Percentiles rank a stretch among this genome's conserved stretches.
These are phyloP conservation scores for Argyresthia albistria DNA, from an alignment of 2,888 invertebrate genomes.

Conservation along the genomic window DNA sequence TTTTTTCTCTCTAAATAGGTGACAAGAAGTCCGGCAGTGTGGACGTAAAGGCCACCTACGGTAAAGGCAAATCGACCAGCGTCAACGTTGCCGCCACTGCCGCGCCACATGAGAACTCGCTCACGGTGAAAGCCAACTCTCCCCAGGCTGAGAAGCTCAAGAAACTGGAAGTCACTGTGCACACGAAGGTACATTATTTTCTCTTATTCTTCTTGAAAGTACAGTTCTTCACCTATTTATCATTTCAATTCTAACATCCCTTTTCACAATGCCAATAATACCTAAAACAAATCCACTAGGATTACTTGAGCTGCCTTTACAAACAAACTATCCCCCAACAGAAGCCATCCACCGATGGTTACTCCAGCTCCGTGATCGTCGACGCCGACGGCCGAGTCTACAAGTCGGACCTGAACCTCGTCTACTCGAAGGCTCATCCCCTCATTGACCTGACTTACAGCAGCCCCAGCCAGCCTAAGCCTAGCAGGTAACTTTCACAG, in stretches of 20 bases:
- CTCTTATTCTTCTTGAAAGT: no score
- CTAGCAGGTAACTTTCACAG: conserved; percentile 37
- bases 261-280: no score
- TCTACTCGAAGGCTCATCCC: conserved; percentile 66
- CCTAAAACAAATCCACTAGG: no score
- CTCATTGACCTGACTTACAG: conserved; percentile 69
- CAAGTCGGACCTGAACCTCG: conserved; percentile 63
- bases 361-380: conserved; percentile 40
- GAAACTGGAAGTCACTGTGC: conserved; percentile 55
- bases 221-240: no score
- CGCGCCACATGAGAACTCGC: conserved; percentile 28
- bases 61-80: conserved; percentile 52
- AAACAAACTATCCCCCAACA: conserved; percentile 12
- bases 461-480: conserved; percentile 52
- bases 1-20: conserved; percentile 30
- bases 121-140: conserved; percentile 33
- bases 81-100: conserved; percentile 41
- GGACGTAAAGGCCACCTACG: conserved; percentile 48
- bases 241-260: no score
- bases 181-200: conserved; percentile 41
- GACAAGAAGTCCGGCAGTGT: conserved; percentile 34
- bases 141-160: conserved; percentile 61
- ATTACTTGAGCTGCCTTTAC: background rate
- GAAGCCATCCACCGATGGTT: conserved; percentile 49
- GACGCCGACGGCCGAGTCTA: conserved; percentile 74